Percentiles rank a stretch among this genome's conserved stretches.
phyloP scores from a whole-genome alignment of 2,797 vertebrate genomes.

The Echeneis naucrates region DNA sequence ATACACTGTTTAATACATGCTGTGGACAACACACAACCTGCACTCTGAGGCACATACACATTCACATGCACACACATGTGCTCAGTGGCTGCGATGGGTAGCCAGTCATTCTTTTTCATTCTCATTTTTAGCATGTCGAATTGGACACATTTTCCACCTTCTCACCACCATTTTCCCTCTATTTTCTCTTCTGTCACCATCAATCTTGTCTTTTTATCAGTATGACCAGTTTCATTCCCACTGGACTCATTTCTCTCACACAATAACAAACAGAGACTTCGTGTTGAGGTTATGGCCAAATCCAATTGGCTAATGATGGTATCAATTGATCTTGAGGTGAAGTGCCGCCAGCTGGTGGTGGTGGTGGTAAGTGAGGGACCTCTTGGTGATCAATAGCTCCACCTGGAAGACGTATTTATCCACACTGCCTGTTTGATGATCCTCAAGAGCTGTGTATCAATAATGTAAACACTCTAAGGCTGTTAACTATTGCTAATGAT shows the following conservation, averaged over 20 bases:
- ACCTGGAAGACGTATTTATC: slow-evolving; percentile 77
- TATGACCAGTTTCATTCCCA: slow-evolving; percentile 65
- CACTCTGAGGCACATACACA: slow-evolving; percentile 40
- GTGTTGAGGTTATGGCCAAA: slow-evolving; percentile 65
- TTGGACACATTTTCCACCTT: slow-evolving; percentile 46
- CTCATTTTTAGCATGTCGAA: slow-evolving; percentile 33
- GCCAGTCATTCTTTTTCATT: slow-evolving; percentile 37
- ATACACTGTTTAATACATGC: slow-evolving; percentile 52
- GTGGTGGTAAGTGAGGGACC: slow-evolving; percentile 18
- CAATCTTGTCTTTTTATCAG: slow-evolving; percentile 62
- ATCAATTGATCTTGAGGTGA: slow-evolving; percentile 77
- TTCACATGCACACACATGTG: slow-evolving; percentile 52
- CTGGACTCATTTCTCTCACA: slow-evolving; percentile 75
- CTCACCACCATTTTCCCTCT: slow-evolving; percentile 56
- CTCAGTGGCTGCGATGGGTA: slow-evolving; percentile 49
- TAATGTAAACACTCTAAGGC: slow-evolving; percentile 70
- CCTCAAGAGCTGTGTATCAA: slow-evolving; percentile 75
- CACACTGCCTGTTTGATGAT: slow-evolving; percentile 79
- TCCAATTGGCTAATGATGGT: slow-evolving; percentile 73
- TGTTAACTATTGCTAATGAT: slow-evolving; percentile 78
- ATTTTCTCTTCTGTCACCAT: slow-evolving; percentile 65
- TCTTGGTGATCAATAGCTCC: slow-evolving; percentile 77
- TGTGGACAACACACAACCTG: slow-evolving; percentile 46
- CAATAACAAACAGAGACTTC: slow-evolving; percentile 82
- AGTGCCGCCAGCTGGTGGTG: slow-evolving; percentile 36